A percentile compares a stretch with the other conserved stretches of the same genome.
Conservation (phyloP, 2,113 vertebrate genomes). For the Chelonoidis abingdonii region DNA sequence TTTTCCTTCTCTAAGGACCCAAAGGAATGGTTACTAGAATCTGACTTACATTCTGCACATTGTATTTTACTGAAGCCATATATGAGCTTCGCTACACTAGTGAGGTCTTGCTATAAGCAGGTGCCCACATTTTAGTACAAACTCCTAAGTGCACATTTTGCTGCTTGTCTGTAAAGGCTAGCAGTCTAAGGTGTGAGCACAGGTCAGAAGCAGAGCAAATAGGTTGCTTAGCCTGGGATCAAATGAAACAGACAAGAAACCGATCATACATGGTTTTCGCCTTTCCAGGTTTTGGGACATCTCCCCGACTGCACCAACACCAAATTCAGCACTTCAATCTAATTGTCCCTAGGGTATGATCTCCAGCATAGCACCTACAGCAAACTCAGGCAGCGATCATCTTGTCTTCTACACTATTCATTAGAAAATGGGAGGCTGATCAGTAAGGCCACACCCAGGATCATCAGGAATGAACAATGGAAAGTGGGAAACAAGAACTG, state of each 20-base stretch:
- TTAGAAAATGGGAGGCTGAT: neutral
- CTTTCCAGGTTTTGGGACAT: neutral
- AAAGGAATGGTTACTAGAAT: neutral
- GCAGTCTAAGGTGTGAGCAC: neutral
- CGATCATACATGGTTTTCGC: too few relatives aligned
- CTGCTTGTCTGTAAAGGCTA: neutral
- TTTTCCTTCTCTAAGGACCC: neutral
- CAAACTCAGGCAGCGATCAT: too few relatives aligned
- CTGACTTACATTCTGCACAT: neutral
- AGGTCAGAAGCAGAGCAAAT: neutral
- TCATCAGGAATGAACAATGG: neutral
- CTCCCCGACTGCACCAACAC: neutral
- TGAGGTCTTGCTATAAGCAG: neutral
- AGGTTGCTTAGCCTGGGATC: neutral
- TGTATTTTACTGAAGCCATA: neutral
- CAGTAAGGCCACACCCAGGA: neutral
- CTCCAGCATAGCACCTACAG: too few relatives aligned
- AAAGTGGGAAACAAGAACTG: neutral
- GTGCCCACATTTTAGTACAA: neutral
- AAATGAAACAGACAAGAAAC: neutral
- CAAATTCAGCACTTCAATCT: neutral
- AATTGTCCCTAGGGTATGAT: neutral
- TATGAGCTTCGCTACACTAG: neutral
- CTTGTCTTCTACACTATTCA: neutral
- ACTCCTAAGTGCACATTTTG: neutral